Evolutionary conservation across 2,888 invertebrate genomes (phyloP).

Genomic region (Maniola hyperantus): DNA sequence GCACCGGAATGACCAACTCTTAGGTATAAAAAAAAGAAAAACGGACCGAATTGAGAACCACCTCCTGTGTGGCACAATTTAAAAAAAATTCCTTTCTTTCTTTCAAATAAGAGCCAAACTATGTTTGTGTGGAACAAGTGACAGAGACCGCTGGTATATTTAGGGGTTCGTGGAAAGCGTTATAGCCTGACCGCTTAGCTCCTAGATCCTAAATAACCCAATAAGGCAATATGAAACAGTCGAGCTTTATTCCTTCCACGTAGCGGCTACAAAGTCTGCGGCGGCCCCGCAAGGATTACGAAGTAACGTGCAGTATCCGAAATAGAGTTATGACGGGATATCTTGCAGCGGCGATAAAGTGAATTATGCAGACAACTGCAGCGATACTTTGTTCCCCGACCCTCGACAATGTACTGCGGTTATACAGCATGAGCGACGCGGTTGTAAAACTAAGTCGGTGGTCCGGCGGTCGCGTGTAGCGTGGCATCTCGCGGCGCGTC

Average conservation of each 20-base stretch:
- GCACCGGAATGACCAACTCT: too few species aligned
- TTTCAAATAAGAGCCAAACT: too few species aligned
- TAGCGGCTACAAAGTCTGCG: slow-evolving; percentile 24
- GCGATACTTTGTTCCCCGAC: slow-evolving; percentile 71
- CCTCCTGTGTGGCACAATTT: too few species aligned
- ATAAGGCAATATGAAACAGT: slow-evolving; percentile 12
- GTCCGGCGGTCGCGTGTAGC: too few species aligned
- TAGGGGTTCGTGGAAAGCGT: neutral
- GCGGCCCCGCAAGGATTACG: slow-evolving; percentile 29
- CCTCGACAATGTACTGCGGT: slow-evolving; percentile 28
- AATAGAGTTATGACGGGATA: slow-evolving; percentile 63
- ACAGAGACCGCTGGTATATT: too few species aligned
- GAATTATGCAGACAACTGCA: slow-evolving; percentile 79
- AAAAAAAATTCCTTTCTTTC: too few species aligned
- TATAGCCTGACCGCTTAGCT: neutral
- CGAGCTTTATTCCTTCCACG: slow-evolving; percentile 23
- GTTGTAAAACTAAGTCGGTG: too few species aligned
- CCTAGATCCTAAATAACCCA: neutral
- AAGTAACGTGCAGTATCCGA: slow-evolving; percentile 35
- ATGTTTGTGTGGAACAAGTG: too few species aligned
- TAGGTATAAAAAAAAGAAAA: too few species aligned
- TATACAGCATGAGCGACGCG: slow-evolving; percentile 23
- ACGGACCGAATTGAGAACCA: too few species aligned
- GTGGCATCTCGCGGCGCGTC: too few species aligned
- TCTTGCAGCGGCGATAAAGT: slow-evolving; percentile 68